Base-by-base conservation (phyloP, 2,797 vertebrate genomes). In the Loriculus beryllinus region DNA sequence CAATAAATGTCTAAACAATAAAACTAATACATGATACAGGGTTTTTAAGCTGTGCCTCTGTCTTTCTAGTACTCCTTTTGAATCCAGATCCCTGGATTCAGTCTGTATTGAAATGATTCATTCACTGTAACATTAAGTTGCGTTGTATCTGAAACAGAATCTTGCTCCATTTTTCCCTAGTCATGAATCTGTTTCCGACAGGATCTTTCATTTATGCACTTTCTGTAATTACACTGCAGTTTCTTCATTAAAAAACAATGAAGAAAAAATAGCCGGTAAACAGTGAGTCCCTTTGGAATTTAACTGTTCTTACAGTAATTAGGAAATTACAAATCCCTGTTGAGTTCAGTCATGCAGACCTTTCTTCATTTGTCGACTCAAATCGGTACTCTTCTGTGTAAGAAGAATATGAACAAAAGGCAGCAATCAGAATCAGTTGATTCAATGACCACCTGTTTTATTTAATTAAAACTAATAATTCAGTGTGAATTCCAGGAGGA, bases 211-310 rank as follows among this genome's bases (percentile, higher is more conserved):
- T 93, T 93, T 86, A 49, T 81, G 82, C 64, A n/a, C 51, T 93
- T 71, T 87, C 65, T 87, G 84, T 91, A 95, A 95, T 96, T 91
- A 81, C 65, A 22, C 69, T 68, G 82, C 85, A 85, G 94, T 93
- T 92, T 84, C 75, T 95, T 95, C 87, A 95, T 95, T 95, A 81
- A 92, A 95, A 93, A 95, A 81, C 67, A 92, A 93, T 80, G 57
- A 86, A 56, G 35, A 23, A 93, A 93, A 92, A 90, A 74, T 40
- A 76, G 37, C 82, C 40, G 0, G 75, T 91, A 96, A 89, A 93
- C 87, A 87, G 37, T 25, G 6, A 92, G 65, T 90, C 80, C 75
- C 79, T 79, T 90, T 72, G 4, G 14, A 93, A 92, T 89, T 83
- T 89, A 31, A 68, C 57, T 88, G 83, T 77, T 82, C 86, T 82